phyloP scores from a whole-genome alignment of 2,888 invertebrate genomes.

The Drosophila meridionalis region DNA sequence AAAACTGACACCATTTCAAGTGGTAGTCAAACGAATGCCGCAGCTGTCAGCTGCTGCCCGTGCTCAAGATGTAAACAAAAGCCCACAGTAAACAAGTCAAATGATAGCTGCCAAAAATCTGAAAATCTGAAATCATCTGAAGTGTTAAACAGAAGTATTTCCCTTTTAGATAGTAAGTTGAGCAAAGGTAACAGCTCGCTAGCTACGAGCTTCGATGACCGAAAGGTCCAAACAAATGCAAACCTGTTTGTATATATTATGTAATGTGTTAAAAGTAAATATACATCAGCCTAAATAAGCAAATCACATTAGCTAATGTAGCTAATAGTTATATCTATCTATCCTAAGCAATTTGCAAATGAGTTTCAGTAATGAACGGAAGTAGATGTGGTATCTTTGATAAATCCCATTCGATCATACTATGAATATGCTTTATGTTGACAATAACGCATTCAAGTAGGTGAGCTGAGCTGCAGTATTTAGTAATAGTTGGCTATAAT shows the following conservation, averaged over 20 bases:
- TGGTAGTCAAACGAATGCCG: conserved; percentile 15
- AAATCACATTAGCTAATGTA: neutral
- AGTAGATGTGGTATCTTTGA: no score
- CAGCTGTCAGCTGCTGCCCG: neutral
- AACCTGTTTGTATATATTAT: neutral
- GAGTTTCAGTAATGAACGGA: no score
- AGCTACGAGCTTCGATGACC: neutral
- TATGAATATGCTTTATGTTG: no score
- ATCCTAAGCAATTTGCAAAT: neutral
- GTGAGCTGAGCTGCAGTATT: no score
- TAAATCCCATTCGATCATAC: no score
- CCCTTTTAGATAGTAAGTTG: neutral
- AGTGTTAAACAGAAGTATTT: conserved; percentile 10
- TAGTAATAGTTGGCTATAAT: no score
- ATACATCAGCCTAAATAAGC: neutral
- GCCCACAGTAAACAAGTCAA: conserved; percentile 34
- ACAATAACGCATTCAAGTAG: no score
- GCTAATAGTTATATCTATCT: neutral
- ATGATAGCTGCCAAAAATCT: conserved; percentile 29
- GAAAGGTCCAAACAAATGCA: neutral
- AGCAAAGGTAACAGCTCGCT: neutral
- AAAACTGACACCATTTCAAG: conserved; percentile 39
- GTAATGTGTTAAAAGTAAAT: neutral
- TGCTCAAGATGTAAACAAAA: conserved; percentile 21
- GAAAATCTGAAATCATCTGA: conserved; percentile 24